phyloP scores from a whole-genome alignment of 2,113 vertebrate genomes.

The Elephantulus edwardii region DNA sequence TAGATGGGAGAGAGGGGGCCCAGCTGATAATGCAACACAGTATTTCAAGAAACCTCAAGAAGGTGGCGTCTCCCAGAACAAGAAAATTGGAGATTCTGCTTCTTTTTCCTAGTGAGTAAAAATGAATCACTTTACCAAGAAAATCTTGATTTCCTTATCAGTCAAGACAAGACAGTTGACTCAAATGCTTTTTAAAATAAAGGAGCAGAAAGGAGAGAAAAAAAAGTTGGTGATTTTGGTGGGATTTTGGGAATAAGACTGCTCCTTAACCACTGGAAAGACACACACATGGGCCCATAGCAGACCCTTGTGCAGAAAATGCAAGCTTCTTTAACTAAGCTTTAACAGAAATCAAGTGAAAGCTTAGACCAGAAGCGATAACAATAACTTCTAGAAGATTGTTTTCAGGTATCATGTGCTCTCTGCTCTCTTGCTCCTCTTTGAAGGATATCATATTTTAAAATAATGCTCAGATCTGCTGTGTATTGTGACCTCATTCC shows the following conservation, averaged over 20 bases:
- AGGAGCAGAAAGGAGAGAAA: background rate
- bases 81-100: background rate
- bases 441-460: background rate
- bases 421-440: background rate
- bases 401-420: background rate
- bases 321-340: background rate
- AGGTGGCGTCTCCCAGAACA: background rate
- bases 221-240: no score
- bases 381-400: background rate
- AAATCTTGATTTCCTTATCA: constrained; percentile 48
- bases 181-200: background rate
- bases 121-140: constrained; percentile 49
- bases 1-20: fast-evolving
- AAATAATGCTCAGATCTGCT: background rate
- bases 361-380: background rate
- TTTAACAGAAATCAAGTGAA: background rate
- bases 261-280: background rate
- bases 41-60: background rate
- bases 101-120: background rate
- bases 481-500: background rate
- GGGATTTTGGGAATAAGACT: background rate
- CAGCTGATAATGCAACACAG: background rate
- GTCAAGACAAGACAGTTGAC: background rate
- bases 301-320: background rate
- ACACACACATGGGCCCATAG: background rate